Evolutionary conservation across 23 tunicate species (phyloP), one percentile per base, ranked within the genome.

Genomic region (Ascidia mentula): DNA sequence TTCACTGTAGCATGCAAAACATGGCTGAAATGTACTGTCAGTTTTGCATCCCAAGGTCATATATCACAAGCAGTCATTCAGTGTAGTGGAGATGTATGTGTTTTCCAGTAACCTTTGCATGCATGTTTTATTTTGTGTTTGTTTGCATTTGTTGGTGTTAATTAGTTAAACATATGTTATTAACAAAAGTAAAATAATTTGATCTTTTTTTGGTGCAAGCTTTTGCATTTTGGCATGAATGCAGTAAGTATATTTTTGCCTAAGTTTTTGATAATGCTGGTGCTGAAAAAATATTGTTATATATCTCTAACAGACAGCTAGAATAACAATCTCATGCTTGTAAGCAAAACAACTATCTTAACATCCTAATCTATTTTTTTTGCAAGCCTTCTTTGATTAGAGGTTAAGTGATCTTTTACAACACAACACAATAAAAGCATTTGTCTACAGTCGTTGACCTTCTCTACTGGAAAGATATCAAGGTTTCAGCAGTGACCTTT

Each of bases 381-480:
- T n/a, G n/a, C n/a, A n/a, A n/a, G n/a, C n/a, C n/a, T n/a, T n/a
- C n/a, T n/a, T n/a, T n/a, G n/a, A n/a, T n/a, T n/a, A n/a, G n/a
- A n/a, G n/a, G n/a, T n/a, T n/a, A n/a, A n/a, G n/a, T n/a, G n/a
- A n/a, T n/a, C n/a, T n/a, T n/a, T n/a, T n/a, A 42, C 12, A 15
- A 12, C 12, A 12, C 12, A 42, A 9, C 53, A 9, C 15, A 9
- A 9, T 15, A 42, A 8, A 31, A 26, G 9, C 30, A 1, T 82
- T 59, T 20, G 15, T 33, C 42, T 80, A 1, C 76, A 93, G 98
- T 88, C 40, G 82, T 87, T 40, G 98, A 93, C 37, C 76, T 93
- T 40, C 34, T 93, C 32, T 93, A 89, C 87, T 93, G 98, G 98
- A 59, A 86, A 30, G 93, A 93, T 61, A 59, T 93, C 20, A 79